Conservation (phyloP, 1,140 invertebrate species). For the Hesperophylax magnus region DNA sequence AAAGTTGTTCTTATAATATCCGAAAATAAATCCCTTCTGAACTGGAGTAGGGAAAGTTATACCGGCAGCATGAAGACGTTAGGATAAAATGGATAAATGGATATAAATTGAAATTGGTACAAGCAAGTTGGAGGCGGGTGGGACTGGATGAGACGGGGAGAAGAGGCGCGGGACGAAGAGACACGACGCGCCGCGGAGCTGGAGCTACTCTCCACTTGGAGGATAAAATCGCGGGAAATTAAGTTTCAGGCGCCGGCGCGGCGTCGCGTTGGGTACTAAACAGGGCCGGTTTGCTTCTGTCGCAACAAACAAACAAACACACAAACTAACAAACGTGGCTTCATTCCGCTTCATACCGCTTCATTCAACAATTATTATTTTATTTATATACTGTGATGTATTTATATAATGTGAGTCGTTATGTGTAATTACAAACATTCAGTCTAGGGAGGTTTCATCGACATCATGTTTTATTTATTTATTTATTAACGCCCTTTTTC, state of each 20-base stretch:
- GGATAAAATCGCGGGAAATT: slow-evolving; percentile 54
- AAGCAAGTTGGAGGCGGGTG: slow-evolving; percentile 33
- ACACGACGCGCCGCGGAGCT: slow-evolving; percentile 25
- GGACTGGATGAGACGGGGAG: background rate
- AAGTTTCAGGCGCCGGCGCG: slow-evolving; percentile 43
- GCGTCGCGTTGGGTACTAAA: background rate
- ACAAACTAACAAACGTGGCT: no score
- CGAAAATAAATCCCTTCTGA: slow-evolving; percentile 35
- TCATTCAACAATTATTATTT: no score
- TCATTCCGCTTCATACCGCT: no score
- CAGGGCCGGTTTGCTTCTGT: background rate
- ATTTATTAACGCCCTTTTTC: no score
- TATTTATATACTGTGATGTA: no score
- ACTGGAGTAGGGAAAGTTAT: slow-evolving; percentile 36
- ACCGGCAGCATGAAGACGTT: slow-evolving; percentile 46
- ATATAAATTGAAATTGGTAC: slow-evolving; percentile 58
- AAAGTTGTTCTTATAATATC: slow-evolving; percentile 41
- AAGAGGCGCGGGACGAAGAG: background rate
- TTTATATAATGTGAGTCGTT: no score
- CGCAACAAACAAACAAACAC: no score
- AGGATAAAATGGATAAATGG: slow-evolving; percentile 55
- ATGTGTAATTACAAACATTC: no score
- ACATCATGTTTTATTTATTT: no score
- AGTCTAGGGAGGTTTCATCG: no score
- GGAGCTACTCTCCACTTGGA: slow-evolving; percentile 43